phyloP scores from a whole-genome alignment of 2,888 invertebrate species.

The Cephus rjabovi region DNA sequence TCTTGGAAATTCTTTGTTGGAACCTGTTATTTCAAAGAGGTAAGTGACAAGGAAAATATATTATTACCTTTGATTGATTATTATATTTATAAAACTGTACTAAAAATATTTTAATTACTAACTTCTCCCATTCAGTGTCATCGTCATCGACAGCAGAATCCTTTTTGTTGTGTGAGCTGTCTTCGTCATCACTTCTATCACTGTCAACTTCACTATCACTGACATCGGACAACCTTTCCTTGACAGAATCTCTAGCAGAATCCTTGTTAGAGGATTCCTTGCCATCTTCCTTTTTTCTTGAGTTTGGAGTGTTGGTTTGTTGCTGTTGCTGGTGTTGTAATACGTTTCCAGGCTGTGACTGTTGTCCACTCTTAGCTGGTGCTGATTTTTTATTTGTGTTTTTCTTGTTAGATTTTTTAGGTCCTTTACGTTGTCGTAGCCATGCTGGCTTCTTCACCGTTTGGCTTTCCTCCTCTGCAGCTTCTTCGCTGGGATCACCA shows the following conservation, averaged over 20 bases:
- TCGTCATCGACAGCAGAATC: conserved; percentile 75
- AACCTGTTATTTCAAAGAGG: conserved; percentile 67
- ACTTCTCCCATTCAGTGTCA: conserved; percentile 92
- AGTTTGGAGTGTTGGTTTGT: conserved; percentile 33
- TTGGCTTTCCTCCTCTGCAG: conserved; percentile 69
- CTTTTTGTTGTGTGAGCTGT: conserved; percentile 70
- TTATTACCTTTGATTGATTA: background rate
- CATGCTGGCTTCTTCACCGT: conserved; percentile 81
- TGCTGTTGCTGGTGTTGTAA: conserved; percentile 33
- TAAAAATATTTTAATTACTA: conserved; percentile 13
- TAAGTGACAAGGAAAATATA: conserved; percentile 1
- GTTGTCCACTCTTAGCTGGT: conserved; percentile 41
- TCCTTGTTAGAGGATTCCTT: conserved; percentile 49
- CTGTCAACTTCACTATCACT: conserved; percentile 68
- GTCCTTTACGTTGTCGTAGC: conserved; percentile 79
- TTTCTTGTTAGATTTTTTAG: conserved; percentile 74
- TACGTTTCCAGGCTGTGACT: conserved; percentile 26
- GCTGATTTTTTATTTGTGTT: conserved; percentile 56
- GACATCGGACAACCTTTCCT: conserved; percentile 47
- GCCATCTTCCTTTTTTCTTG: conserved; percentile 34
- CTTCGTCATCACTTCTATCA: conserved; percentile 69
- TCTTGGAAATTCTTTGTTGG: conserved; percentile 87
- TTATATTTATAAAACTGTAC: background rate
- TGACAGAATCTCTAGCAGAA: conserved; percentile 39
- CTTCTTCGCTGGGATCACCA: conserved; percentile 68